A percentile compares a stretch with the other conserved stretches of the same genome.
These are phyloP conservation scores for Petrophora chlorosata DNA, from an alignment of 2,888 invertebrate species.

Conservation along the genomic window DNA sequence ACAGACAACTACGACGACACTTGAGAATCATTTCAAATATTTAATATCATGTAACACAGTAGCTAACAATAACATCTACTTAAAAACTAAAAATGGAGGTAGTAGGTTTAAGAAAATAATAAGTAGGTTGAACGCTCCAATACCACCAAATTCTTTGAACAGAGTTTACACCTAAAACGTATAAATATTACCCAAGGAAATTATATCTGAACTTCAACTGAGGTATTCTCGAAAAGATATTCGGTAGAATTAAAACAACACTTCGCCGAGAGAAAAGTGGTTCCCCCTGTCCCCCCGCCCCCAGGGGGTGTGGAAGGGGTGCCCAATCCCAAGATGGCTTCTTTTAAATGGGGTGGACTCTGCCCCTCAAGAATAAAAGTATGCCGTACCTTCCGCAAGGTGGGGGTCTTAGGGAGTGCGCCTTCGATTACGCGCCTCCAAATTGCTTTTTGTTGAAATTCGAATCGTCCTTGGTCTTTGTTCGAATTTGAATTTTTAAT, in stretches of 20 bases:
- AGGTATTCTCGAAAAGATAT: slow-evolving; percentile 83
- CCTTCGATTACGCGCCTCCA: slow-evolving; percentile 73
- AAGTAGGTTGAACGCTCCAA: slow-evolving; percentile 10
- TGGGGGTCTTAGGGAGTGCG: slow-evolving; percentile 56
- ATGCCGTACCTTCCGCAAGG: slow-evolving; percentile 73
- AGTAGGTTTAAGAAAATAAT: too few species aligned
- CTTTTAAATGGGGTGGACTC: slow-evolving; percentile 82
- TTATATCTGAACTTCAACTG: slow-evolving; percentile 77
- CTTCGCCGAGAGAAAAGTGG: slow-evolving; percentile 79
- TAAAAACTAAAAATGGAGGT: too few species aligned
- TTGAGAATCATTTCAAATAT: too few species aligned
- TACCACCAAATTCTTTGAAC: slow-evolving; percentile 15
- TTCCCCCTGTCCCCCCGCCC: slow-evolving; percentile 58
- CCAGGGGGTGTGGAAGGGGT: slow-evolving; percentile 40
- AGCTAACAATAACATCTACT: too few species aligned
- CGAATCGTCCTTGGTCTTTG: slow-evolving; percentile 53
- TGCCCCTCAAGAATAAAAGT: slow-evolving; percentile 82
- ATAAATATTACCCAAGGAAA: slow-evolving; percentile 77
- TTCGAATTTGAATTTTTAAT: slow-evolving; percentile 40
- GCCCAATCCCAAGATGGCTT: slow-evolving; percentile 81
- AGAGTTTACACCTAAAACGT: slow-evolving; percentile 69
- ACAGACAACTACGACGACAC: too few species aligned
- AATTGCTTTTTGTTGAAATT: slow-evolving; percentile 72
- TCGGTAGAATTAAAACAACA: slow-evolving; percentile 83
- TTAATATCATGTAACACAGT: too few species aligned